These are phyloP conservation scores for Siniperca chuatsi DNA, from an alignment of 2,113 vertebrate species.

Conservation along the genomic window DNA sequence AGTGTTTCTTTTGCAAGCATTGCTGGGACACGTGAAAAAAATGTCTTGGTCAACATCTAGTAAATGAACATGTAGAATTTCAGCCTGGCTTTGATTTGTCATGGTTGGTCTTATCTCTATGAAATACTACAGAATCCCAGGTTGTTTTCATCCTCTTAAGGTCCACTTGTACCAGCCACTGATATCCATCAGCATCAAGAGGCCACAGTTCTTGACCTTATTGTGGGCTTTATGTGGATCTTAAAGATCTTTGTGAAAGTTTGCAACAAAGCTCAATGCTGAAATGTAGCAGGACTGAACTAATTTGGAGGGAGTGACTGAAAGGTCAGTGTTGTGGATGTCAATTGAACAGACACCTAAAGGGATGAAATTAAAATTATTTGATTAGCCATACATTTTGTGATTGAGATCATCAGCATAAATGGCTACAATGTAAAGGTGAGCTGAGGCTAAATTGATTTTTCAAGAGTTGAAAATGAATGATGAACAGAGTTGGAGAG, in stretches of 20 bases:
- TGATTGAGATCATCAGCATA: neutral
- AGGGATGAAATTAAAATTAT: neutral
- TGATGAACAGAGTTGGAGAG: neutral
- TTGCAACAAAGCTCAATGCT: slow-evolving; percentile 10
- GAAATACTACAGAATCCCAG: slow-evolving; percentile 15
- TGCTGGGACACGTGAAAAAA: slow-evolving; percentile 55
- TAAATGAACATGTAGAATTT: neutral
- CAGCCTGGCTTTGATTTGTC: slow-evolving; percentile 22
- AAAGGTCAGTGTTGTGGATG: slow-evolving; percentile 9
- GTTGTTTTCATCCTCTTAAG: slow-evolving; percentile 8
- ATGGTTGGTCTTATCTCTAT: slow-evolving; percentile 21
- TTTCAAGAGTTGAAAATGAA: neutral
- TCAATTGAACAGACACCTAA: slow-evolving; percentile 3
- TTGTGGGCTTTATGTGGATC: slow-evolving; percentile 12
- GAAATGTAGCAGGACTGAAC: slow-evolving; percentile 44
- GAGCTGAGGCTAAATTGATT: neutral
- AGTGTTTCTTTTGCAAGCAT: slow-evolving; percentile 47
- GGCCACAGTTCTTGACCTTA: neutral
- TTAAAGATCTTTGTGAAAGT: slow-evolving; percentile 16
- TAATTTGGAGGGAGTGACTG: slow-evolving; percentile 1
- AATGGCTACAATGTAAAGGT: neutral
- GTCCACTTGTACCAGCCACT: neutral
- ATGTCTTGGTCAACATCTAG: slow-evolving; percentile 16
- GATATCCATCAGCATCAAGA: slow-evolving; percentile 19
- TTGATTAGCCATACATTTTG: neutral